Evolutionary conservation across 2,797 vertebrate genomes (phyloP).

Genomic region (Darevskia nairensis): DNA sequence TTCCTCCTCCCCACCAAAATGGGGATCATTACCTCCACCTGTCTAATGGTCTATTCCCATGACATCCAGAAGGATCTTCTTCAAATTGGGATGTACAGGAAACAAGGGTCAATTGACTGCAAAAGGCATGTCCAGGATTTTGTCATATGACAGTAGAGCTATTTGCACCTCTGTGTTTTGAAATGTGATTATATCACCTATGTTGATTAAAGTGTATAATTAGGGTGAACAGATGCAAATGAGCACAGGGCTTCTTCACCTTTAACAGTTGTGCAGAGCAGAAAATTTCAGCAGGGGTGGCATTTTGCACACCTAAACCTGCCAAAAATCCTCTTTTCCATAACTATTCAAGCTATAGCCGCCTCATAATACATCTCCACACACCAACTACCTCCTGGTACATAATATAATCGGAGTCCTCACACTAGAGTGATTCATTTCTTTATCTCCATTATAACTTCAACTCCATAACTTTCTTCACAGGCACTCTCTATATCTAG

Average conservation of each 20-base stretch:
- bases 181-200: neutral
- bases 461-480: neutral
- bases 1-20: neutral
- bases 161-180: neutral
- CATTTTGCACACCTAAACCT: neutral
- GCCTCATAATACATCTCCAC: neutral
- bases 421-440: neutral
- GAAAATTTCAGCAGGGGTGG: neutral
- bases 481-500: neutral
- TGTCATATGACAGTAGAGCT: neutral
- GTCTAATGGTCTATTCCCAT: neutral
- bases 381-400: neutral
- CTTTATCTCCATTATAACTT: neutral
- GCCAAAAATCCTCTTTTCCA: neutral
- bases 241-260: neutral
- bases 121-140: neutral
- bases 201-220: neutral
- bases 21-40: neutral
- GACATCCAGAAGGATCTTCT: neutral
- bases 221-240: constrained; percentile 3
- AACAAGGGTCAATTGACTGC: neutral
- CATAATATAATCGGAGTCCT: neutral
- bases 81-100: neutral
- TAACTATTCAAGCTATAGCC: neutral
- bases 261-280: neutral